Percentiles rank a stretch among this genome's conserved stretches.
These are phyloP conservation scores for Aphodius granarius DNA, from an alignment of 2,888 invertebrate species.

Conservation along the genomic window DNA sequence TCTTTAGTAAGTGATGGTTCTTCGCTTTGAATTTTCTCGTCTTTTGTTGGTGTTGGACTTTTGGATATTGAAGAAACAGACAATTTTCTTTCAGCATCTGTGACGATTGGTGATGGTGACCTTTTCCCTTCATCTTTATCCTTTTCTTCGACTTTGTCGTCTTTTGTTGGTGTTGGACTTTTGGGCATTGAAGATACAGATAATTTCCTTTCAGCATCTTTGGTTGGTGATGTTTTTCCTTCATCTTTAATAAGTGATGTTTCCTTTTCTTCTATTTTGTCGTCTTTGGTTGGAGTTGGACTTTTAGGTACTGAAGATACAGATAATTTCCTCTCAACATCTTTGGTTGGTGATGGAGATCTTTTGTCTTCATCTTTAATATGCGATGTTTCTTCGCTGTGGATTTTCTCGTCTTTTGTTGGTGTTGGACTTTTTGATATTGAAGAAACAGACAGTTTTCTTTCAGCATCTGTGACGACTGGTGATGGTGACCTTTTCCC, in stretches of 20 bases:
- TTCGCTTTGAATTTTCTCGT: background rate
- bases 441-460: constrained; percentile 43
- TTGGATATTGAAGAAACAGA: background rate
- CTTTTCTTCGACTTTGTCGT: background rate
- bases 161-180: background rate
- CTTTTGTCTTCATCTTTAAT: background rate
- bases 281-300: background rate
- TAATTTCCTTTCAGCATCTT: constrained; percentile 3
- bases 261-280: background rate
- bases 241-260: constrained; percentile 1
- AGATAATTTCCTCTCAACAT: background rate
- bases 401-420: background rate
- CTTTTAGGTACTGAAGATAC: background rate
- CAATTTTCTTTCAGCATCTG: background rate
- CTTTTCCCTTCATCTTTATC: background rate
- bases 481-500: too few species aligned
- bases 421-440: background rate
- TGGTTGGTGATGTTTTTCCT: background rate
- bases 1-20: background rate
- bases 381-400: background rate
- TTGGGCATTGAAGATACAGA: background rate
- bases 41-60: background rate
- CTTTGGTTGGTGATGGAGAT: background rate
- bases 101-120: constrained; percentile 7
- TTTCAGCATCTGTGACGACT: constrained; percentile 51